phyloP scores from a whole-genome alignment of 2,888 invertebrate species.

The Latrodectus elegans region DNA sequence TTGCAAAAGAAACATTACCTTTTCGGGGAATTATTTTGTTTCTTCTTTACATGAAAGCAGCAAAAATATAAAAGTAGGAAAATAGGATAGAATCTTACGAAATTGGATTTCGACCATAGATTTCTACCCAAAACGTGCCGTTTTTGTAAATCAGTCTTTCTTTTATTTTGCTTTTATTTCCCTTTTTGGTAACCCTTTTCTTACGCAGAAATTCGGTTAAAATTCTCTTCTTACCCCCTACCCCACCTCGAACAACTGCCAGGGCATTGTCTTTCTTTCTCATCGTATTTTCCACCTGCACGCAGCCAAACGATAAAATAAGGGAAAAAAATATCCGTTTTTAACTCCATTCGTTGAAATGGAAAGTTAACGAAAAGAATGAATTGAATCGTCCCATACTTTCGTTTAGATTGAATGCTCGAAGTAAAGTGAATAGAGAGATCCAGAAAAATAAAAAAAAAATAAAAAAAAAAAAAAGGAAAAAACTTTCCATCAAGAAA shows the following conservation, averaged over 20 bases:
- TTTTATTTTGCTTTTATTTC: slow-evolving; percentile 23
- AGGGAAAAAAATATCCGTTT: slow-evolving; percentile 15
- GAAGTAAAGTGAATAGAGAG: not conserved
- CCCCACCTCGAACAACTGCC: not conserved
- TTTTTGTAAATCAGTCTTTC: slow-evolving; percentile 52
- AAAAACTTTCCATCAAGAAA: slow-evolving; percentile 31
- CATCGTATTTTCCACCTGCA: slow-evolving; percentile 7
- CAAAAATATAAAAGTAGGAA: slow-evolving; percentile 25
- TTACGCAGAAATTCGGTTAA: slow-evolving; percentile 34
- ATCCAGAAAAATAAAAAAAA: not conserved
- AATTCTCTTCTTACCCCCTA: slow-evolving; percentile 11
- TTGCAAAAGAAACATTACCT: slow-evolving; percentile 58
- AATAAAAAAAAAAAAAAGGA: not conserved
- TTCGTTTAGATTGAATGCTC: slow-evolving; percentile 32
- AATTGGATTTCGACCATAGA: slow-evolving; percentile 59
- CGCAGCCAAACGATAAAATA: not conserved
- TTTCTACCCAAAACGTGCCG: slow-evolving; percentile 56
- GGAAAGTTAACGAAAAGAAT: slow-evolving; percentile 55
- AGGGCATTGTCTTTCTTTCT: not conserved
- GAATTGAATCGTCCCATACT: slow-evolving; percentile 35
- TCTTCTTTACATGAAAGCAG: slow-evolving; percentile 28
- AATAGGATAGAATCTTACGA: slow-evolving; percentile 52
- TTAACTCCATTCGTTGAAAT: slow-evolving; percentile 31
- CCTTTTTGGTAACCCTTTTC: slow-evolving; percentile 10
- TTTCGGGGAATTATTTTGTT: slow-evolving; percentile 29